A percentile compares a stretch with the other conserved stretches of the same genome.
Evolutionary conservation across 2,888 invertebrate species (phyloP).

Genomic region (Lepidocyrtinus sp.): DNA sequence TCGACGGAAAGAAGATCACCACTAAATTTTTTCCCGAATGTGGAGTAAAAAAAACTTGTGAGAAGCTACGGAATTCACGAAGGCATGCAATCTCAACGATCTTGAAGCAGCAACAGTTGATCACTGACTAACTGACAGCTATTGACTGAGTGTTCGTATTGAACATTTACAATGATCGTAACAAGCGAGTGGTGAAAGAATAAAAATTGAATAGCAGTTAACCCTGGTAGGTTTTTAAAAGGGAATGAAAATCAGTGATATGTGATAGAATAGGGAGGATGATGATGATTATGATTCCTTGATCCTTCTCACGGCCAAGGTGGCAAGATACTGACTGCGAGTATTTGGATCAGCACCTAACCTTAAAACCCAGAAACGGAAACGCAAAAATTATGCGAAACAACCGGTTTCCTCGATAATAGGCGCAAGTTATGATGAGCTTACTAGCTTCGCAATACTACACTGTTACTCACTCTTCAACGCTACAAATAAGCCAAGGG

Average conservation of each 20-base stretch:
- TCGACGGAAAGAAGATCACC: background rate
- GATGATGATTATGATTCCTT: conserved; percentile 33
- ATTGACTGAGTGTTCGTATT: conserved; percentile 49
- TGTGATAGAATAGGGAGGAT: conserved; percentile 15
- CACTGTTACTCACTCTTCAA: background rate
- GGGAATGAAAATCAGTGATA: conserved; percentile 39
- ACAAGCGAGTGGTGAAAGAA: conserved; percentile 18
- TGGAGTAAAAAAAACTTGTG: background rate
- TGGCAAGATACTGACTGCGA: conserved; percentile 61
- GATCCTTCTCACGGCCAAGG: conserved; percentile 52
- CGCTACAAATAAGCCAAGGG: background rate
- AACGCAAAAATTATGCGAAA: conserved; percentile 68
- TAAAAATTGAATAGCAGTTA: background rate
- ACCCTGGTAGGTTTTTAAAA: background rate
- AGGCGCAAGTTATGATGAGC: conserved; percentile 14
- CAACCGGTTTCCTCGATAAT: conserved; percentile 64
- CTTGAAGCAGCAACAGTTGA: conserved; percentile 49
- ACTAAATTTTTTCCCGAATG: background rate
- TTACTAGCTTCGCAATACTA: background rate
- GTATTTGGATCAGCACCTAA: conserved; percentile 67
- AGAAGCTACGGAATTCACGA: background rate
- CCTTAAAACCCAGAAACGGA: conserved; percentile 69
- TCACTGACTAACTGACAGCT: conserved; percentile 52
- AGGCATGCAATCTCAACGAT: conserved; percentile 26
- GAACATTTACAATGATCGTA: background rate